A percentile compares a stretch with the other conserved stretches of the same genome.
phyloP scores from a whole-genome alignment of 2,888 invertebrate genomes.

The Herminia tarsipennalis region DNA sequence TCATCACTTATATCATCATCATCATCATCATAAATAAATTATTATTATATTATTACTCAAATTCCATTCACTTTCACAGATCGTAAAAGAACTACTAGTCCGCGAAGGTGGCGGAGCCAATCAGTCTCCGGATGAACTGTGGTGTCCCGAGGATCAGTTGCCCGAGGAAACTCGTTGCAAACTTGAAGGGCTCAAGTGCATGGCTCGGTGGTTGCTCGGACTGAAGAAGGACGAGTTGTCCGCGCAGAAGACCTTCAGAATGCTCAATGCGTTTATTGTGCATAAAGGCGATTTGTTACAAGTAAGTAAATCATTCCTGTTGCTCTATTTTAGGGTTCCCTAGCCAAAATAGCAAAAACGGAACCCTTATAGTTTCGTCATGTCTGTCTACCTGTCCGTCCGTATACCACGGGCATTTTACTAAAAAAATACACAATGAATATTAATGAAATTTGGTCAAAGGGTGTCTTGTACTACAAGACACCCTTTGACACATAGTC shows the following conservation, averaged over 20 bases:
- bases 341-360: no score
- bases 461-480: no score
- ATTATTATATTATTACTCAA: no score
- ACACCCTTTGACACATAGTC: no score
- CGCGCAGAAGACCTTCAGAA: slow-evolving; percentile 96
- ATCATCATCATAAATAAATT: no score
- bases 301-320: slow-evolving; percentile 51
- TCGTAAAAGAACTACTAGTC: slow-evolving; percentile 97
- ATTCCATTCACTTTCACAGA: slow-evolving; percentile 72
- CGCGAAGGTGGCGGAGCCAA: slow-evolving; percentile 87
- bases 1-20: no score
- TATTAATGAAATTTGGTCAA: no score
- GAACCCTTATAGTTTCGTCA: no score
- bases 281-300: slow-evolving; percentile 95
- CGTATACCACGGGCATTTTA: no score
- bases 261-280: slow-evolving; percentile 96
- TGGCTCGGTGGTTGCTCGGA: slow-evolving; percentile 98
- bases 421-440: no score
- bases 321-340: neutral
- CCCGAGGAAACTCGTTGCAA: slow-evolving; percentile 97
- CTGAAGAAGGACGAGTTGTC: slow-evolving; percentile 94
- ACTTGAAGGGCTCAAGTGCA: slow-evolving; percentile 97
- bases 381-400: no score
- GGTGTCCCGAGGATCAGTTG: slow-evolving; percentile 95
- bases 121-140: slow-evolving; percentile 78